phyloP scores from a whole-genome alignment of 2,113 vertebrate species.

The Neogale vison region DNA sequence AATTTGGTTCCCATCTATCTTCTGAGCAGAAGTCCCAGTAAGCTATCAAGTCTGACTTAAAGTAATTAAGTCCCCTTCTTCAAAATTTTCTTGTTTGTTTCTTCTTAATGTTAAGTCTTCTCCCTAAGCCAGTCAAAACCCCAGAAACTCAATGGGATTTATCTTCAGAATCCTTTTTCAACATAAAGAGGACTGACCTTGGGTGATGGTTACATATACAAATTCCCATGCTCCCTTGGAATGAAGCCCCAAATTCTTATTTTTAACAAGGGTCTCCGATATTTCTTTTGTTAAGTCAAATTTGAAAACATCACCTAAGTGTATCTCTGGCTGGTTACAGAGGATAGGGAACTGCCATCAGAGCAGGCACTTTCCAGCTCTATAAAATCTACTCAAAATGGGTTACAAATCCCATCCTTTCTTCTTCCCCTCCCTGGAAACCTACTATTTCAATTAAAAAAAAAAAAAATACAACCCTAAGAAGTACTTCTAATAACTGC shows the following conservation, averaged over 20 bases:
- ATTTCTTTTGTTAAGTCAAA: neutral
- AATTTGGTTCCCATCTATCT: neutral
- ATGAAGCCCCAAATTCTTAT: neutral
- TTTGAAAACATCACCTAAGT: neutral
- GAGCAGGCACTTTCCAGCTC: neutral
- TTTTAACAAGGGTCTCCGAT: neutral
- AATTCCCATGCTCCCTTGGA: neutral
- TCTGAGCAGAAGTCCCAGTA: neutral
- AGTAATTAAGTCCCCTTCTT: neutral
- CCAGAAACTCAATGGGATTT: constrained; percentile 28
- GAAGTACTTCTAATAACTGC: neutral
- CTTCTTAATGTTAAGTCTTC: neutral
- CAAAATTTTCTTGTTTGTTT: neutral
- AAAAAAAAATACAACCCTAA: neutral
- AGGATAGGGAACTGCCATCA: neutral
- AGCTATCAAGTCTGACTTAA: constrained; percentile 2
- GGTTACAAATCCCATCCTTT: neutral
- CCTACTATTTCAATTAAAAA: neutral
- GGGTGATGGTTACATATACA: neutral
- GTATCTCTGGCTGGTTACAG: neutral
- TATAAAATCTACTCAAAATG: neutral
- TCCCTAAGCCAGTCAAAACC: neutral
- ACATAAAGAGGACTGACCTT: neutral
- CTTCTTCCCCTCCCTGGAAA: too few relatives aligned
- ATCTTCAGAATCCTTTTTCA: constrained; percentile 13